These are phyloP conservation scores for Oceanites oceanicus DNA, from an alignment of 2,113 vertebrate genomes.

Conservation along the genomic window DNA sequence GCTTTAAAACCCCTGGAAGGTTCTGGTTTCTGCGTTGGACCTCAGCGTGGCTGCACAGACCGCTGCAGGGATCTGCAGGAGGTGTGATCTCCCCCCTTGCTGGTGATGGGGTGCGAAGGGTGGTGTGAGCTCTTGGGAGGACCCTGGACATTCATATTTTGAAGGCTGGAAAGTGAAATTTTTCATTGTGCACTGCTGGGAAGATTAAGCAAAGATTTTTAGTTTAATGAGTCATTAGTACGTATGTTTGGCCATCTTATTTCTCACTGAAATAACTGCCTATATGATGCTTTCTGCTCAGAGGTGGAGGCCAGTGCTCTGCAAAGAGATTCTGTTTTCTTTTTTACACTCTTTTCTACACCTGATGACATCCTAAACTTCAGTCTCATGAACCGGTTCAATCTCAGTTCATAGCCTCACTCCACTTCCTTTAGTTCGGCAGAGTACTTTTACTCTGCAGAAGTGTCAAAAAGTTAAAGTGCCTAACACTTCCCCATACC, in stretches of 20 bases:
- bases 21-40: background rate
- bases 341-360: background rate
- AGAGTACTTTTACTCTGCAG: background rate
- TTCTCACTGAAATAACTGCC: background rate
- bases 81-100: background rate
- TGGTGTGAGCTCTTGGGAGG: background rate
- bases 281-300: background rate
- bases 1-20: rapidly evolving
- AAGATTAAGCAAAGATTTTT: background rate
- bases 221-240: background rate
- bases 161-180: background rate
- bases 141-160: background rate
- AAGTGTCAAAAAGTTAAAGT: background rate
- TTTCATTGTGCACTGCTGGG: background rate
- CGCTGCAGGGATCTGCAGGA: background rate
- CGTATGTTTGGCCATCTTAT: background rate
- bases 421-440: background rate
- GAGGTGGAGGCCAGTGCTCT: background rate
- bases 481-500: rapidly evolving
- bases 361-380: background rate
- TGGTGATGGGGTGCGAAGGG: background rate
- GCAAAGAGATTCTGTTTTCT: background rate
- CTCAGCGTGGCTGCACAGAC: background rate
- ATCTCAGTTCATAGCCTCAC: background rate
- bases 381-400: background rate